Conservation (phyloP, 1,140 invertebrate genomes). For the Pentalonia nigronervosa region DNA sequence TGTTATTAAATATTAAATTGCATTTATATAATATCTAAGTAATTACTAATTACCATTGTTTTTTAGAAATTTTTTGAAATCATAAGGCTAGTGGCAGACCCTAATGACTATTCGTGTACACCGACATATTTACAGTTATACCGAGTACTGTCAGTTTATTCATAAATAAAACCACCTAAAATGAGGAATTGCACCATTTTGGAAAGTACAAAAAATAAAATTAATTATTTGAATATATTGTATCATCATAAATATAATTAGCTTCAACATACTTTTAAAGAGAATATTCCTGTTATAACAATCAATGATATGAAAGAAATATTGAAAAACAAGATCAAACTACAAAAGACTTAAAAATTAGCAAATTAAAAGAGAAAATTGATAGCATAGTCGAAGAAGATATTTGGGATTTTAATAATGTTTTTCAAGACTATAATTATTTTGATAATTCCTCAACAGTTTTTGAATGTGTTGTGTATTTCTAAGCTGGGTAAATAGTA, state of each 20-base stretch:
- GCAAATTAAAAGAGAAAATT: background rate
- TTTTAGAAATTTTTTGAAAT: background rate
- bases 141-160: conserved; percentile 1
- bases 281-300: background rate
- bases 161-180: background rate
- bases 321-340: background rate
- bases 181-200: background rate
- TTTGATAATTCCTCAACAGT: background rate
- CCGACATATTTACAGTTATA: conserved; percentile 11
- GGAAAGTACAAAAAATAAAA: background rate
- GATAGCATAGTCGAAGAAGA: background rate
- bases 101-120: background rate
- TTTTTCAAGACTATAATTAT: background rate
- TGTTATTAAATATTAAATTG: background rate
- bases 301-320: background rate
- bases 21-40: background rate
- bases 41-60: background rate
- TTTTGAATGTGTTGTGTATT: conserved; percentile 19
- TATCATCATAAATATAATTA: background rate
- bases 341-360: background rate
- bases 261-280: background rate
- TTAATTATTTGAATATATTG: background rate
- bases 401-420: background rate
- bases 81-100: background rate
- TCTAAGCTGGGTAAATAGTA: conserved; percentile 34